Base-by-base conservation (phyloP, 2,888 invertebrate species). In the Elmis aenea region DNA sequence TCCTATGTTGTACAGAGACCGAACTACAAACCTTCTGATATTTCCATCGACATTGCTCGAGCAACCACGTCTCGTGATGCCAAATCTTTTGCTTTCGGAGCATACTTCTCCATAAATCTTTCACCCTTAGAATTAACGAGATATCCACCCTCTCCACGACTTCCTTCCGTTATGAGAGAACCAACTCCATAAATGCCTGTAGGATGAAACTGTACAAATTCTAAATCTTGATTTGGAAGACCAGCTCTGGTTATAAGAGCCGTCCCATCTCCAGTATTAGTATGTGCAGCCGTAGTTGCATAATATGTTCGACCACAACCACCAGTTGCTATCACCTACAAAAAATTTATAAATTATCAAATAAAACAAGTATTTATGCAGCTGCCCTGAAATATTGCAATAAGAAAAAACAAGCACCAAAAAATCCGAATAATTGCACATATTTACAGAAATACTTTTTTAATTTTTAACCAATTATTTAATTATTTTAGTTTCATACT, bases 201-300 rank as follows among this genome's bases (percentile, higher is more conserved):
- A 1, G 97, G 97, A 66, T 97, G 97, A 72, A 97, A 97, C 73
- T 97, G 97, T 27, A 97, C 86, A 64, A 97, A 97, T 71, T 97
- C 97, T 76, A 96, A 79, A 70, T 97, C 97, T 66, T 95, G 85
- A 64, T 88, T 85, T 45, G 89, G 88, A 22, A 97, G 73, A 14
- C 91, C 90, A 37, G 95, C 95, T 46, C 97, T 79, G 8, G 90
- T 80, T 1, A 87, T 80, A 88, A 97, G 89, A 10, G 93, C 97
- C 1, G 85, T 90, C 29, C 96, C 96, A 67, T 96, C 95, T 30
- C 93, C 93, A 0, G 97, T 97, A 64, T 92, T 93, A 0, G 96
- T 95, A 71, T 96, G 95, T 8, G 96, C 97, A 0, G 94, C 91
- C 2, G 97, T 97, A 66, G 94, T 95, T 21, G 94, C 93, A 76